Conservation (phyloP, 2,888 invertebrate species). For the Nyleta sp. region DNA sequence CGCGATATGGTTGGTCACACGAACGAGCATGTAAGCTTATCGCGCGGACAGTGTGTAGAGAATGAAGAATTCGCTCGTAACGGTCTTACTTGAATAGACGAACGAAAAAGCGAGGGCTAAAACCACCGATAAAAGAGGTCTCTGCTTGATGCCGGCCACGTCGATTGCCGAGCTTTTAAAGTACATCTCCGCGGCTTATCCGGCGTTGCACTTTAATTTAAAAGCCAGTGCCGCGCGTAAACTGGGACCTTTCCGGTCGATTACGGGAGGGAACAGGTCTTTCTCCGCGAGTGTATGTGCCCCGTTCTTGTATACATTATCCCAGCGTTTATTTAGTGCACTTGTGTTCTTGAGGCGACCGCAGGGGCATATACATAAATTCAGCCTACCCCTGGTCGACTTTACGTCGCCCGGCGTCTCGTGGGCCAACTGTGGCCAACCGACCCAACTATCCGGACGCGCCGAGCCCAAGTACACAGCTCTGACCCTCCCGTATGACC, state of each 20-base stretch:
- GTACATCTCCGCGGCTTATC: constrained; percentile 53
- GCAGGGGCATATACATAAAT: constrained; percentile 72
- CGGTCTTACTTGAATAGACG: constrained; percentile 33
- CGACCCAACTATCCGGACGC: constrained; percentile 43
- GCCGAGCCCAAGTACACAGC: constrained; percentile 24
- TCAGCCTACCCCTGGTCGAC: constrained; percentile 59
- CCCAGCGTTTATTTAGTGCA: constrained; percentile 77
- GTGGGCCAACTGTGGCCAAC: constrained; percentile 61
- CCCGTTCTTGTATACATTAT: constrained; percentile 72
- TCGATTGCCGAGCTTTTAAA: constrained; percentile 55
- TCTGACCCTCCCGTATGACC: constrained; percentile 48
- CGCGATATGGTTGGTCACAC: constrained; percentile 33
- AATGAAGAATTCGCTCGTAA: constrained; percentile 61
- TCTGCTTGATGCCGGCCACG: constrained; percentile 35
- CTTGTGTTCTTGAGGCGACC: constrained; percentile 73
- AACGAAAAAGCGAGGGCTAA: constrained; percentile 60
- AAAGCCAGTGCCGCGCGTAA: constrained; percentile 54
- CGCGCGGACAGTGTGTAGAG: constrained; percentile 51
- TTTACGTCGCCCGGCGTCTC: constrained; percentile 32
- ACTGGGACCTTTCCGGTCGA: constrained; percentile 74
- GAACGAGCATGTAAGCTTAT: constrained; percentile 48
- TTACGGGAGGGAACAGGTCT: constrained; percentile 74
- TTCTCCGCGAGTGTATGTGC: constrained; percentile 61
- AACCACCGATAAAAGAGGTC: constrained; percentile 63
- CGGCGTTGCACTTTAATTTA: constrained; percentile 60